phyloP scores from a whole-genome alignment of 1,140 invertebrate genomes.

The Venustaconcha ellipsiformis region DNA sequence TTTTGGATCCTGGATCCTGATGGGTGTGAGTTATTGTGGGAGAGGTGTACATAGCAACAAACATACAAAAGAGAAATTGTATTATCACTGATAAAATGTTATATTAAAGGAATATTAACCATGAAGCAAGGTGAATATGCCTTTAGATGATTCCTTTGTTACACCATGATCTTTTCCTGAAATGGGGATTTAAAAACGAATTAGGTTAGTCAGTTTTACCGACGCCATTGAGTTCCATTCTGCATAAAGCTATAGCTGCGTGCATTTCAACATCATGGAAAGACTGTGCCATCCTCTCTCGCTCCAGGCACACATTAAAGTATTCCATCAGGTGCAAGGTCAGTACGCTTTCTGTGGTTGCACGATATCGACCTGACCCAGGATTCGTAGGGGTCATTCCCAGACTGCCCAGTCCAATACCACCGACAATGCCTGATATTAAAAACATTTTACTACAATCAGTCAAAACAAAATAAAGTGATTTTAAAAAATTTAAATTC shows the following conservation, averaged over 20 bases:
- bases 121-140: no score
- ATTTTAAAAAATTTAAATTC: background rate
- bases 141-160: no score
- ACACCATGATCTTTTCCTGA: no score
- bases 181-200: no score
- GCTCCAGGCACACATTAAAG: constrained; percentile 70
- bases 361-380: constrained; percentile 56
- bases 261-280: constrained; percentile 80
- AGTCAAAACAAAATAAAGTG: background rate
- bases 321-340: constrained; percentile 73
- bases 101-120: no score
- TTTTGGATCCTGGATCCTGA: no score
- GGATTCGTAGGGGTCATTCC: constrained; percentile 56
- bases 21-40: no score
- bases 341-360: constrained; percentile 74
- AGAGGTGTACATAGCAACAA: no score
- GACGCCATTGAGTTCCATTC: constrained; percentile 88
- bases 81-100: no score
- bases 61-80: no score
- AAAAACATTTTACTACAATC: constrained; percentile 8
- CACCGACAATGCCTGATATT: constrained; percentile 58
- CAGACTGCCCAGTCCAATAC: constrained; percentile 59
- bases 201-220: constrained; percentile 37
- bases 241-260: constrained; percentile 77
- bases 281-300: constrained; percentile 56